Conservation (phyloP, 92 coral and sea anemone species). For the Umimayanthus chanpuru region DNA sequence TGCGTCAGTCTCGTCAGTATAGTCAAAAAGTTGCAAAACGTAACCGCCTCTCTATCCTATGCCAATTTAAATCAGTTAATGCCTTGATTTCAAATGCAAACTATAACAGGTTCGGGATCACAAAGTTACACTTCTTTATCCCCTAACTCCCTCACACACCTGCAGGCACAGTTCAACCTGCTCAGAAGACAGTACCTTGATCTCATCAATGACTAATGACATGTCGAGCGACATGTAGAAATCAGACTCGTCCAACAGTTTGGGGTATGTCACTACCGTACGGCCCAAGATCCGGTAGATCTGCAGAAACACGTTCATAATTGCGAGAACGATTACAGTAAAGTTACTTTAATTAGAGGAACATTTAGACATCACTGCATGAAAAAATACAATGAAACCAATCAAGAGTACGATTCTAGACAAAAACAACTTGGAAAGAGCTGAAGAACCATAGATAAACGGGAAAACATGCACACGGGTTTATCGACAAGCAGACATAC, state of each 20-base stretch:
- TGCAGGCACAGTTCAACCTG: background rate
- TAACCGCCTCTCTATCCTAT: no score
- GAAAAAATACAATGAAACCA: no score
- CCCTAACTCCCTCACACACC: background rate
- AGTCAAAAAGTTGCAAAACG: no score
- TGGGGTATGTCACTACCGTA: conserved; percentile 94
- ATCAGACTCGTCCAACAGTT: conserved; percentile 88
- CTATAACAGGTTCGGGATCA: no score
- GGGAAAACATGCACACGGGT: no score
- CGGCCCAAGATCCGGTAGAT: conserved; percentile 92
- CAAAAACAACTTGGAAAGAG: no score
- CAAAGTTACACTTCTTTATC: background rate
- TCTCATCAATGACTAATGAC: conserved; percentile 92
- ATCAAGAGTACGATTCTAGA: no score
- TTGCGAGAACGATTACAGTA: background rate
- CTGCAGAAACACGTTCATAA: conserved; percentile 43
- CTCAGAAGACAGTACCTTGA: conserved; percentile 67
- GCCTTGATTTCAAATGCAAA: no score
- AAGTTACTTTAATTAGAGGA: background rate
- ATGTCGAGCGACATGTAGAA: conserved; percentile 96
- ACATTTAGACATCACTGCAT: background rate
- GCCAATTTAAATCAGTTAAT: no score
- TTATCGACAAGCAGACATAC: background rate
- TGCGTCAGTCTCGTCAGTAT: no score
- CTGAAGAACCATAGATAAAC: no score